Percentiles rank a stretch among this genome's conserved stretches.
Conservation (phyloP, 1,140 invertebrate genomes). For the Orchestia grillus region DNA sequence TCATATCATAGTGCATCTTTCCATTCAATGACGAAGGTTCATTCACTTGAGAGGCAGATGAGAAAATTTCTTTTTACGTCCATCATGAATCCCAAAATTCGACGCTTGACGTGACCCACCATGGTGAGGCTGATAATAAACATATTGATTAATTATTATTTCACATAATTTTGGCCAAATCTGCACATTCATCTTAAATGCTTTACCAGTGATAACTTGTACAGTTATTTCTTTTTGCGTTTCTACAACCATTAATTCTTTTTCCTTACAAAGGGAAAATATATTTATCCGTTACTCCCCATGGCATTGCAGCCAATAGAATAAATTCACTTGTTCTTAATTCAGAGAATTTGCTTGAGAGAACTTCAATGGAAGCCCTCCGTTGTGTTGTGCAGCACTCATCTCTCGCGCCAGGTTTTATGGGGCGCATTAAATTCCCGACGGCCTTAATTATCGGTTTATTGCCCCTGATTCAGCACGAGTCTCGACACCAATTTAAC, state of each 20-base stretch:
- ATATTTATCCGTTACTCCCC: not conserved
- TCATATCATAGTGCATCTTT: no score
- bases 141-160: no score
- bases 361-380: not conserved
- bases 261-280: no score
- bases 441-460: constrained; percentile 31
- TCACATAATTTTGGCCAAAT: no score
- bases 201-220: no score
- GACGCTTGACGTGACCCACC: no score
- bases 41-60: no score
- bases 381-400: not conserved
- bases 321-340: not conserved
- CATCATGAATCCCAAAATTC: no score
- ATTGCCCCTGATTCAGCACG: not conserved
- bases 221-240: not conserved
- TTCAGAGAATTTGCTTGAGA: not conserved
- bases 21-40: no score
- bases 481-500: not conserved
- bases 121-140: no score
- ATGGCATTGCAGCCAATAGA: not conserved
- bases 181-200: no score
- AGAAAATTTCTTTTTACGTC: no score
- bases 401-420: not conserved
- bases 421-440: not conserved
- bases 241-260: not conserved